Percentiles rank a stretch among this genome's conserved stretches.
phyloP scores from a whole-genome alignment of 1,140 invertebrate genomes.

The Zaprionus camerounensis region DNA sequence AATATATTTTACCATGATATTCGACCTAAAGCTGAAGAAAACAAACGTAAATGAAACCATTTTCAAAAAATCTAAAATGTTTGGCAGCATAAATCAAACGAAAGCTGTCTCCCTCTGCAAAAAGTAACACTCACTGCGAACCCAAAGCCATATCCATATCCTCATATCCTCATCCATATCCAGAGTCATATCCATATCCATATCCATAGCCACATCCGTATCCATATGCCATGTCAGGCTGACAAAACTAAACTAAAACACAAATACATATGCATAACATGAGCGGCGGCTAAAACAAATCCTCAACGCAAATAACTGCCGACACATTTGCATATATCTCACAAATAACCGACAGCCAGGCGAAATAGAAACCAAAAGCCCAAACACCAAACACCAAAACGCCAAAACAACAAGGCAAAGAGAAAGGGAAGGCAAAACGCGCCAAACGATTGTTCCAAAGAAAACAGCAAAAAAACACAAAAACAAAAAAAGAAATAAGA shows the following conservation, averaged over 20 bases:
- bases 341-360: conserved; percentile 54
- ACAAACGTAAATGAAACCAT: conserved; percentile 23
- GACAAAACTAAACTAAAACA: conserved; percentile 79
- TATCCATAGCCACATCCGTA: conserved; percentile 25
- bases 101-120: conserved; percentile 21
- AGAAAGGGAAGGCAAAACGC: conserved; percentile 29
- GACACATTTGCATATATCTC: conserved; percentile 77
- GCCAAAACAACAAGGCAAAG: conserved; percentile 8
- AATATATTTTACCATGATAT: conserved; percentile 2
- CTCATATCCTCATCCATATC: conserved; percentile 14
- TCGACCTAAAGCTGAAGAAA: not conserved
- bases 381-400: conserved; percentile 42
- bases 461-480: conserved; percentile 6
- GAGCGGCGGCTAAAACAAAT: conserved; percentile 69
- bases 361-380: conserved; percentile 62
- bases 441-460: conserved; percentile 48
- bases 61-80: conserved; percentile 35
- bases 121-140: conserved; percentile 36
- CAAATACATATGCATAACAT: conserved; percentile 64
- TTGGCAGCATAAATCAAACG: conserved; percentile 53
- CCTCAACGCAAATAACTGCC: conserved; percentile 77
- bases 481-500: not conserved
- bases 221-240: conserved; percentile 57
- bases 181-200: conserved; percentile 19
- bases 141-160: conserved; percentile 36